Base-by-base conservation (phyloP, 2,888 invertebrate genomes). In the Cactoblastis cactorum region DNA sequence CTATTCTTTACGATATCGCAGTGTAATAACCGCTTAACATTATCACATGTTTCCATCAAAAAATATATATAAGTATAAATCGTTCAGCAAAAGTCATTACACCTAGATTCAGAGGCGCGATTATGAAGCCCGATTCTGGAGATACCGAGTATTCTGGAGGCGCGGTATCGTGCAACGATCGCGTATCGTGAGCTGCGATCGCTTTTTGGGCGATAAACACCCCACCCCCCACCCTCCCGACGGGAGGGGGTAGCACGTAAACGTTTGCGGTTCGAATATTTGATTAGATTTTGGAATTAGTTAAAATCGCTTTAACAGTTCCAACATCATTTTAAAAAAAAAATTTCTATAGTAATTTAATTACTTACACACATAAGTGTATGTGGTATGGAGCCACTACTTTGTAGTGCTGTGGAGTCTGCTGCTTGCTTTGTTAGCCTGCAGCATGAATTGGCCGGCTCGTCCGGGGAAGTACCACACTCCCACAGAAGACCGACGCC, bases 71-170 rank as follows among this genome's bases (percentile, higher is more conserved):
- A 28, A n/a, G n/a, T n/a, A 28, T 43, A 28, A 28, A 43, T 43
- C 43, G 28, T 43, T 28, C 17, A 17, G 28, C 43, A 43, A 43
- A 41, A 43, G 43, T 43, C 43, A 43, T 43, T 43, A 43, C 28
- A 43, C 43, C 32, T 17, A 43, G 43, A 43, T 43, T 14, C 28
- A 28, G 15, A 43, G 15, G 15, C 11, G 43, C 28, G 43, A 43
- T 43, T 43, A 11, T 28, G 11, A n/a, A 28, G 32, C 28, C 24
- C 41, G 43, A 43, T 43, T 43, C 43, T 28, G 28, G 2, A 28
- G 43, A 43, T 43, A 43, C 17, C n/a, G n/a, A n/a, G 43, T 15
- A 43, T 43, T 43, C 43, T 43, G 43, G 28, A 43, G 43, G 43
- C 43, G 43, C 43, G 28, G 43, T 43, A 43, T 43, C 43, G 43